Evolutionary conservation across 2,113 vertebrate genomes (phyloP), one percentile per base, ranked within the genome.

Genomic region (Macaca fascicularis): DNA sequence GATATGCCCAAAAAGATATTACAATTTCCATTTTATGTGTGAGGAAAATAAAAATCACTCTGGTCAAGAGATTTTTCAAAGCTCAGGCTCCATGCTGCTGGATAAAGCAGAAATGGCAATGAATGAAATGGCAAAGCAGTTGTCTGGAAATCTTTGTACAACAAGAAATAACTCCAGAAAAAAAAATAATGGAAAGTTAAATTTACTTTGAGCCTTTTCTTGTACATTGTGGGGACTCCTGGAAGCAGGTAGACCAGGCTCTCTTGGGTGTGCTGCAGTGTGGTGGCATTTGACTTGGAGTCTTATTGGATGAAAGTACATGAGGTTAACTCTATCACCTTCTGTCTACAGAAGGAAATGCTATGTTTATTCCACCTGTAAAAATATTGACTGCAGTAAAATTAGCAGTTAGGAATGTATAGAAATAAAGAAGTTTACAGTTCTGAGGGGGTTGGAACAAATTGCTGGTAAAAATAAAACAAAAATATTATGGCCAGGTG

Each of bases 21-120:
- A 20, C 25, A 48, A 40, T 59, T 78, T 43, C 17, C 3, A 69
- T 45, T 91, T 85, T 59, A 52, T 40, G 48, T 69, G 4, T 25
- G 22, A 86, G n/a, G 32, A 74, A 83, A 96, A 64, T 79, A 85
- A 78, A 90, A 80, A n/a, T 75, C 48, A 52, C 20, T 40, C 6
- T 43, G 23, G 3, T 40, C 30, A 61, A 76, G 38, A 67, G 48
- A 32, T n/a, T 70, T 59, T 94, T 9, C 30, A 50, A 67, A 52
- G 22, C 30, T 5, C 0, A 45, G 32, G 8, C 27, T 81, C 38
- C 10, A 2, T 30, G 2, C 25, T 57, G 17, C 55, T 27, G 10
- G 4, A 35, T 13, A 61, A 52, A 38, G 1, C 13, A 45, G 50
- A 88, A 95, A 59, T 59, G 50, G 1, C 7, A 57, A 14, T 0